These are phyloP conservation scores for Clarias magur DNA, from an alignment of 2,113 vertebrate genomes.

Conservation along the genomic window DNA sequence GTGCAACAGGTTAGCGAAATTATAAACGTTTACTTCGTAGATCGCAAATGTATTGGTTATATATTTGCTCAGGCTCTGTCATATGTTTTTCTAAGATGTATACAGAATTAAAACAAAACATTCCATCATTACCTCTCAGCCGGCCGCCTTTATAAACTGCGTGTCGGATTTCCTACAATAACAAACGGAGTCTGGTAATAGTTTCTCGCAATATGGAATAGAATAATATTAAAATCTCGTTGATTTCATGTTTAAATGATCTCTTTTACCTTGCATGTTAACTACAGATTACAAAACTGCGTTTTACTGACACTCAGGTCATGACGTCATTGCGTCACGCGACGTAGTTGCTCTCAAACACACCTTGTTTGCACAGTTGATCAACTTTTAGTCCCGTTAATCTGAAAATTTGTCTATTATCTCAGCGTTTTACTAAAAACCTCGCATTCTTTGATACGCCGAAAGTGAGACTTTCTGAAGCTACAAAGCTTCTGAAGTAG, in stretches of 20 bases:
- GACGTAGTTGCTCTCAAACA: neutral
- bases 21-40: neutral
- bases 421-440: neutral
- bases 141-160: too few relatives aligned
- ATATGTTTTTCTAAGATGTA: too few relatives aligned
- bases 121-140: neutral
- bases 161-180: neutral
- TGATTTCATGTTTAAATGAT: neutral
- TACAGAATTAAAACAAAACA: neutral
- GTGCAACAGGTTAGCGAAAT: conserved; percentile 1
- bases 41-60: neutral
- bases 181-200: neutral
- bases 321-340: neutral
- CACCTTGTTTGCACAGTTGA: neutral
- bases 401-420: neutral
- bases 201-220: neutral
- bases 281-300: neutral
- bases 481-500: neutral
- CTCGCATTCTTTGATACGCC: neutral
- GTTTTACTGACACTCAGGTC: neutral
- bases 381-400: neutral
- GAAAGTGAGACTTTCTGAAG: neutral
- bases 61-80: neutral
- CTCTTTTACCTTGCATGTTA: neutral
- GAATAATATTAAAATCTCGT: neutral